phyloP scores from a whole-genome alignment of 30 jellyfish, hydroid and myxozoan species.

The Rhopilema esculentum region DNA sequence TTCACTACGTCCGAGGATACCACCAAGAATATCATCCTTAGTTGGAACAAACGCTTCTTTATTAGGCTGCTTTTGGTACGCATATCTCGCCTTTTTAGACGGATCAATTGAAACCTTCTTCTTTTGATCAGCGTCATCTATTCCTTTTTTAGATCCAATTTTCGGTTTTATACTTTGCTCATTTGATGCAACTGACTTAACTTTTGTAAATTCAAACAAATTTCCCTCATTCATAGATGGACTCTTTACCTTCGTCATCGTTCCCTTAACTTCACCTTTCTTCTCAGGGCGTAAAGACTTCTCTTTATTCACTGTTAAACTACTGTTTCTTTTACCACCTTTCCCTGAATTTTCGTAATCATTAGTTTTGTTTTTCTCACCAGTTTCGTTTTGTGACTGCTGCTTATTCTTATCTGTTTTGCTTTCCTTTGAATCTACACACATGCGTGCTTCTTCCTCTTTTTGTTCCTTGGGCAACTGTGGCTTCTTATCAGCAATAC shows the following conservation, averaged over 20 bases:
- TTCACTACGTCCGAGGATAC: conserved; percentile 57
- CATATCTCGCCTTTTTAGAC: conserved; percentile 37
- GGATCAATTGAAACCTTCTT: conserved; percentile 2
- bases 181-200: background rate
- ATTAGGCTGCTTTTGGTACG: conserved; percentile 25
- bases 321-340: background rate
- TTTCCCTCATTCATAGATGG: background rate
- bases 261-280: background rate
- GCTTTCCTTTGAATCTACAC: background rate
- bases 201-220: conserved; percentile 48
- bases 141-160: background rate
- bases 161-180: conserved; percentile 5
- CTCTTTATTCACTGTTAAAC: background rate
- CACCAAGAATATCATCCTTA: conserved; percentile 61
- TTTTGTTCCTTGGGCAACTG: background rate
- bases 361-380: background rate
- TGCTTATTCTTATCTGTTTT: conserved; percentile 1
- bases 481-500: background rate
- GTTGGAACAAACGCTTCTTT: conserved; percentile 50
- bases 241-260: background rate
- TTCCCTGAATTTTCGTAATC: background rate
- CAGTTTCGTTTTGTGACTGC: background rate
- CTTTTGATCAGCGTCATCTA: background rate
- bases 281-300: background rate
- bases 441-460: background rate